Evolutionary conservation across 2,888 invertebrate species (phyloP), one percentile per base, ranked within the genome.

Genomic region (Catocala nupta): DNA sequence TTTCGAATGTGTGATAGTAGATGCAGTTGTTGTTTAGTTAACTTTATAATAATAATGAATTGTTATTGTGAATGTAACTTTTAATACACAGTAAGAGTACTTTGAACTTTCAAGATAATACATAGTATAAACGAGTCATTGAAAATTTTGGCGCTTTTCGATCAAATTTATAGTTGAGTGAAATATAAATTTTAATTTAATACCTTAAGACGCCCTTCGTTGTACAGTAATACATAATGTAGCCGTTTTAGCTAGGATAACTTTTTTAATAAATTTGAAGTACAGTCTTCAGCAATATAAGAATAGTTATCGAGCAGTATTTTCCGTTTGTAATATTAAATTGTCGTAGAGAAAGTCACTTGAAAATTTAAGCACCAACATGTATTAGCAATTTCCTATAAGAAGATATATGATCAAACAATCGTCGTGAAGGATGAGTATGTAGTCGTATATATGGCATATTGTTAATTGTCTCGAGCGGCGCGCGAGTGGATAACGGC

Each of bases 1-100:
- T 92, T 94, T 94, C 93, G 92, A 94, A 94, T 93, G 94, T 94
- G 94, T 94, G 94, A 94, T 94, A 94, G 94, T 94, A 94, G 94
- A 90, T 91, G 94, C 93, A 93, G 94, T 94, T 94, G 94, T 94
- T 94, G 94, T 94, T 94, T 94, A 94, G 92, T 94, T 93, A 93
- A 92, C 88, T 91, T 92, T 91, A 88, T 89, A 85, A 89, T 90
- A 86, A 86, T 89, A 88, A 91, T 92, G 84, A 92, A 93, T 92
- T 91, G 93, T 94, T 94, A 93, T 92, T 86, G 93, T 93, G 93
- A 88, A 88, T 92, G 93, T 94, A 93, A 92, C 90, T 88, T 93
- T 92, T 91, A 89, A 89, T 89, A 87, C 90, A 86, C 87, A 83
- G 83, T 91, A 90, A 90, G 90, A 88, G 80, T 87, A 88, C 80